Evolutionary conservation across 2,797 vertebrate genomes (phyloP), one percentile per base, ranked within the genome.

Genomic region (Etheostoma nigrum): DNA sequence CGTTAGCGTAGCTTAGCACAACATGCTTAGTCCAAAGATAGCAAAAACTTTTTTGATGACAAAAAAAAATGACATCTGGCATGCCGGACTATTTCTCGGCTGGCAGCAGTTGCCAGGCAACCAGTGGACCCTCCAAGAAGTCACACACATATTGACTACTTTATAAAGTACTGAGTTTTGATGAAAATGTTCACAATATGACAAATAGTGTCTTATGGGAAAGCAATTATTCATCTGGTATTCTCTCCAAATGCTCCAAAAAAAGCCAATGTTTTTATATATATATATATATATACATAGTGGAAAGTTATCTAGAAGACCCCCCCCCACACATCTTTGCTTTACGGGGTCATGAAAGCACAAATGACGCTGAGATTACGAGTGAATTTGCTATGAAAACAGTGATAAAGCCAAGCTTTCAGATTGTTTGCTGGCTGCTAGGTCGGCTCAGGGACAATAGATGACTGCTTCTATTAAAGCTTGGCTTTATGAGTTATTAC

Each of bases 401-500:
- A 90, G 71, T 10, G 36, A 72, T 83, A 84, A 92, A 88, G 87
- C 81, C 45, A 45, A 66, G 81, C 83, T 83, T 85, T 88, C 53
- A 74, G 71, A n/a, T 40, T 79, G 77, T 64, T 67, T 78, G 42
- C 60, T 23, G 12, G 61, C 76, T 85, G 82, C 70, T 78, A 83
- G 81, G 57, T 76, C 14, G 3, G 53, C 81, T 48, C 62, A 77
- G 53, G 74, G 45, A 77, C 77, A 72, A 79, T 71, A 76, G 87
- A 86, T 47, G 76, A 87, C 91, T 88, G 72, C 91, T 80, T 79
- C 76, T 68, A 76, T 86, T 91, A 87, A 86, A 92, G 19, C 72
- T 80, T 12, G 62, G 82, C 78, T 86, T 93, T 81, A 79, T 69
- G 85, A 75, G 86, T 75, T 78, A 72, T 87, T 82, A 91, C 79